Evolutionary conservation across 2,888 invertebrate genomes (phyloP), one percentile per base, ranked within the genome.

Genomic region (Agrotis puta): DNA sequence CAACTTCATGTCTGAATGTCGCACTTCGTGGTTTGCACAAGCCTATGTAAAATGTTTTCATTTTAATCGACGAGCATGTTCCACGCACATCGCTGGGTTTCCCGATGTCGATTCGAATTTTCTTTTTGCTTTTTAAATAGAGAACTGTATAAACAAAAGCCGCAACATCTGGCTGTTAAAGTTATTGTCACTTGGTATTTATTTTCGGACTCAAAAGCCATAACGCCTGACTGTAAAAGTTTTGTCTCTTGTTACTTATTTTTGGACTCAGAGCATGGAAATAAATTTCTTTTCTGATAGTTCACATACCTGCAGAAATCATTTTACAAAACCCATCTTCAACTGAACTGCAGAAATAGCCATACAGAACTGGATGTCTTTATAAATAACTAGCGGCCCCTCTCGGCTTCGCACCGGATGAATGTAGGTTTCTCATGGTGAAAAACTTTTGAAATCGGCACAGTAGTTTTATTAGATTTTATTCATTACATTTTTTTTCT

Each of bases 31-130:
- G 84, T 76, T 80, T 70, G 67, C 39, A 64, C 67, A 70, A 68
- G 69, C 54, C 67, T 68, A 73, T 51, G 70, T 67, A 71, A 69
- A 83, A 75, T 63, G 70, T 81, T 81, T 67, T 69, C 62, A 66
- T 70, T 81, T 81, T 84, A 84, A 84, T 81, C 81, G 67, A 48
- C 59, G 64, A 47, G 54, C 61, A 67, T 62, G 63, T 75, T 66
- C 54, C 68, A 69, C 53, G 24, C 57, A 65, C 62, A 64, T 53
- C 62, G 22, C 45, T 79, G 22, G 64, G 51, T 74, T 68, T 65
- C 54, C 50, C 66, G 47, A 57, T 64, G 63, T 24, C 51, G 51
- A 71, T 61, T 72, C 39, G 39, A 64, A 43, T 63, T 59, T 72
- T 79, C 61, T 67, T 47, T 56, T 79, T 67, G 33, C 14, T 67